Evolutionary conservation across 2,797 vertebrate species (phyloP).

Genomic region (Mus minutoides): DNA sequence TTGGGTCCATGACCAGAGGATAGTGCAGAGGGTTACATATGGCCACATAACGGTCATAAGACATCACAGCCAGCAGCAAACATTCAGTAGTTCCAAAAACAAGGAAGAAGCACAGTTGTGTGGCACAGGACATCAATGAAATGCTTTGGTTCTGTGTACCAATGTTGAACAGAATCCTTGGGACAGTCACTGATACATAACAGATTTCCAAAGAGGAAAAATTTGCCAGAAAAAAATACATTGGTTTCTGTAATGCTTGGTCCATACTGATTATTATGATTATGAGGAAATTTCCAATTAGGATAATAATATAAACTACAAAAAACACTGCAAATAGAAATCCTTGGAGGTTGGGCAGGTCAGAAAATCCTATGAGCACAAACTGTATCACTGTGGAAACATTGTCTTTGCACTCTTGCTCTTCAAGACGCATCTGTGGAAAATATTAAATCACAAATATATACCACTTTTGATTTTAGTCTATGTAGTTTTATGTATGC

Average conservation of each 20-base stretch:
- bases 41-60: too few relatives aligned
- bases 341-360: background rate
- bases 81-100: too few relatives aligned
- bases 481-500: background rate
- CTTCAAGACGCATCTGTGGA: background rate
- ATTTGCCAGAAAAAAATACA: slow-evolving; percentile 67
- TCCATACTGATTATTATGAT: slow-evolving; percentile 11
- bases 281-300: slow-evolving; percentile 64
- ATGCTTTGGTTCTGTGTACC: too few relatives aligned
- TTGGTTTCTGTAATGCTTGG: slow-evolving; percentile 48
- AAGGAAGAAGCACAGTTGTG: too few relatives aligned
- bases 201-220: slow-evolving; percentile 69
- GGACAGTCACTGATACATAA: slow-evolving; percentile 65
- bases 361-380: slow-evolving; percentile 61
- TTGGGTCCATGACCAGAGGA: too few relatives aligned
- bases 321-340: slow-evolving; percentile 30
- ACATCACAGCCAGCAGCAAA: too few relatives aligned
- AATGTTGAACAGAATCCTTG: background rate
- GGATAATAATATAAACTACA: slow-evolving; percentile 23
- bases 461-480: background rate
- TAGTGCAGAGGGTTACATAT: too few relatives aligned
- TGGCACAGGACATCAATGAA: too few relatives aligned
- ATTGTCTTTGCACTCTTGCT: background rate
- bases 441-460: background rate
- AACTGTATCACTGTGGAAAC: slow-evolving; percentile 13